These are phyloP conservation scores for Austrofundulus limnaeus DNA, from an alignment of 2,113 vertebrate species.

Conservation along the genomic window DNA sequence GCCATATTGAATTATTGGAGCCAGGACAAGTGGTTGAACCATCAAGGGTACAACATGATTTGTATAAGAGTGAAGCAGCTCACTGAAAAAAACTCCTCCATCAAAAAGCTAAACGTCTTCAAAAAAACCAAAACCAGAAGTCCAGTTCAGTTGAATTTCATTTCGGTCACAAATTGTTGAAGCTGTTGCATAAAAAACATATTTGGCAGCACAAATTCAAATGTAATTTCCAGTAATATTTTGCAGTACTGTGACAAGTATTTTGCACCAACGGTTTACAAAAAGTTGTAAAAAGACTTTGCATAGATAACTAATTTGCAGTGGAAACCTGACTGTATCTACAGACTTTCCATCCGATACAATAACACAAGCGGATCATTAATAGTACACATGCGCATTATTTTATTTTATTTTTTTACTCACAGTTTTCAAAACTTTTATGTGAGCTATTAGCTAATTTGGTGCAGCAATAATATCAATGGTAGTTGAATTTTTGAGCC, in stretches of 20 bases:
- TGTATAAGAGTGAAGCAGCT: no score
- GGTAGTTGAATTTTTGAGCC: not conserved
- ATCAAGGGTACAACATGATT: no score
- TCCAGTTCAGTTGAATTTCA: no score
- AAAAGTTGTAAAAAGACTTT: constrained; percentile 36
- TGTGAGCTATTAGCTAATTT: not conserved
- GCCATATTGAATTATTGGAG: no score
- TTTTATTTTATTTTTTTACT: no score
- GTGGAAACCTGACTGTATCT: not conserved
- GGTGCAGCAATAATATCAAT: not conserved
- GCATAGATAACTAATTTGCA: constrained; percentile 63
- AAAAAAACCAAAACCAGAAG: no score
- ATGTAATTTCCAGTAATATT: constrained; percentile 20
- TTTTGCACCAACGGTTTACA: constrained; percentile 46
- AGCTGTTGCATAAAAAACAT: not conserved
- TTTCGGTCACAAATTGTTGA: not conserved
- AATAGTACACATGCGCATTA: no score
- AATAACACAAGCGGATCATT: no score
- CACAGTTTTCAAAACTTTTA: not conserved
- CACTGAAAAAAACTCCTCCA: no score
- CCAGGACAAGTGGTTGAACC: no score
- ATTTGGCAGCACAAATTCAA: not conserved
- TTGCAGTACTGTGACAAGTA: constrained; percentile 27
- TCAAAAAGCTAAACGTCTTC: no score
- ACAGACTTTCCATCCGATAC: not conserved